Base-by-base conservation (phyloP, 2,797 vertebrate species). In the Macroramphosus scolopax region DNA sequence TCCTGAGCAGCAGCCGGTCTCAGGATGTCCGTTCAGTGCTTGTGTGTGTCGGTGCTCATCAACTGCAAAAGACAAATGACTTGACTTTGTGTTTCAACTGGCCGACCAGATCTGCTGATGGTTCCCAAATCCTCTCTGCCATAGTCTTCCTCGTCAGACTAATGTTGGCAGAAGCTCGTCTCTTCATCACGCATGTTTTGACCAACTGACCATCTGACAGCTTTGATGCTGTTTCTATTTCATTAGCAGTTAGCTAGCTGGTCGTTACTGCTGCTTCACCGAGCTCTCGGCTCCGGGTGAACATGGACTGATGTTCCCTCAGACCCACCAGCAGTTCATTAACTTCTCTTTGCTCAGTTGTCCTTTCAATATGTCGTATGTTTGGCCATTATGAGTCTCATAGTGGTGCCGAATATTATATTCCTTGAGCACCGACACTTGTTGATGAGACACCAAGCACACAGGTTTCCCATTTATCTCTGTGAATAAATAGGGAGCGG, bases 11-110 rank as follows among this genome's bases (percentile, higher is more conserved):
- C n/a, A n/a, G n/a, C n/a, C n/a, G n/a, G n/a, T n/a, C n/a, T n/a
- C n/a, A n/a, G n/a, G n/a, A n/a, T n/a, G n/a, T n/a, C n/a, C n/a
- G n/a, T n/a, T n/a, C n/a, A n/a, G n/a, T n/a, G n/a, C n/a, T n/a
- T n/a, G n/a, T n/a, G n/a, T n/a, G n/a, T n/a, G n/a, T n/a, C n/a
- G n/a, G n/a, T n/a, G n/a, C n/a, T n/a, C n/a, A n/a, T n/a, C n/a
- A n/a, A n/a, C n/a, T n/a, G n/a, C n/a, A n/a, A n/a, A n/a, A n/a
- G n/a, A n/a, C n/a, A n/a, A n/a, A n/a, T n/a, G n/a, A n/a, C n/a
- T n/a, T n/a, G n/a, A n/a, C n/a, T n/a, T n/a, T n/a, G 20, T 22
- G 47, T 0, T 75, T 68, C 2, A 80, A 11, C 26, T 77, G 81
- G 17, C 57, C 50, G 17, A 30, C 26, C 13, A 30, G 22, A 30